phyloP scores from a whole-genome alignment of 2,113 vertebrate species.

The Dermatemys mawii region DNA sequence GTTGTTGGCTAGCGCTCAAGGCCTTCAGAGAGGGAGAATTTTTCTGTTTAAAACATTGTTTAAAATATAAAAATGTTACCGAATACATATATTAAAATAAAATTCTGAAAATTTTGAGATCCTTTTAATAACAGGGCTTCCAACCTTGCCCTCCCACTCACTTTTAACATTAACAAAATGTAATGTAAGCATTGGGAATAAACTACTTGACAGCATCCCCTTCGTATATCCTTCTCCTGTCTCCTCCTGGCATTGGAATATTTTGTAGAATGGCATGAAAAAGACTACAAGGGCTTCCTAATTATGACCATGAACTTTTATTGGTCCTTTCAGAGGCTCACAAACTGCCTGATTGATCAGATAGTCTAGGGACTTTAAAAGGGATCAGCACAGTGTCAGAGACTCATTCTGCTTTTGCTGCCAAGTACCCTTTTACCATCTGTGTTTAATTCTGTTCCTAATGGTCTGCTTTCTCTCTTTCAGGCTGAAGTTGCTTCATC shows the following conservation, averaged over 20 bases:
- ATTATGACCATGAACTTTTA: background rate
- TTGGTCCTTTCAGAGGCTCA: background rate
- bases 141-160: background rate
- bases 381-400: background rate
- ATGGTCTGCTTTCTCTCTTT: background rate
- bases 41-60: background rate
- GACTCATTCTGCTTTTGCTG: background rate
- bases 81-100: background rate
- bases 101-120: background rate
- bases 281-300: background rate
- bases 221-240: background rate
- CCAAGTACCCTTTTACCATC: background rate
- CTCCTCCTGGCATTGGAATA: background rate
- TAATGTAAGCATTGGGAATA: background rate
- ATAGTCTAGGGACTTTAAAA: background rate
- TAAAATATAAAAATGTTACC: background rate
- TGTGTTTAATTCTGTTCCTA: background rate
- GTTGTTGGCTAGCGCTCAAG: too few species aligned
- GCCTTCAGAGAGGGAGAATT: background rate
- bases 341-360: background rate
- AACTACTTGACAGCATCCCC: background rate
- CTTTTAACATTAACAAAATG: background rate
- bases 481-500: constrained; percentile 72
- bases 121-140: background rate
- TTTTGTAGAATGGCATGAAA: background rate